Evolutionary conservation across 1,140 invertebrate species (phyloP).

Genomic region (Drosophila takahashii): DNA sequence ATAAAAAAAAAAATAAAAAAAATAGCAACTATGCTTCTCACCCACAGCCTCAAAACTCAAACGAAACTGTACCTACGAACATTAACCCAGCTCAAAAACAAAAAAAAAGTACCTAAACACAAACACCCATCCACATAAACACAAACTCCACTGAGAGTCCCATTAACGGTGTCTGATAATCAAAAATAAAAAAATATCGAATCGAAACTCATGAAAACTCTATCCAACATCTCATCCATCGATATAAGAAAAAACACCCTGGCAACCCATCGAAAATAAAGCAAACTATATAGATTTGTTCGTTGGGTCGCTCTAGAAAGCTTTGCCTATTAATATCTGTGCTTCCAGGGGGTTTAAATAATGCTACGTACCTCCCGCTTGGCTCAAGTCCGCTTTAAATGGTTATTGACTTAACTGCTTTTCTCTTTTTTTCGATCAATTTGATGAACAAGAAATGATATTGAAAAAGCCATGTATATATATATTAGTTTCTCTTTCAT

Average conservation of each 20-base stretch:
- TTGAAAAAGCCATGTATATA: not conserved
- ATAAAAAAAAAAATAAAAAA: slow-evolving; percentile 31
- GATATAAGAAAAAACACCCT: not conserved
- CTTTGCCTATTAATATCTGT: slow-evolving; percentile 47
- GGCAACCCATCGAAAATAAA: slow-evolving; percentile 15
- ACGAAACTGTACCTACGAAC: slow-evolving; percentile 53
- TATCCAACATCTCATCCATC: slow-evolving; percentile 33
- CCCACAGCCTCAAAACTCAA: slow-evolving; percentile 43
- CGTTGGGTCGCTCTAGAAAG: slow-evolving; percentile 16
- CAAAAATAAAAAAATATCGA: not conserved
- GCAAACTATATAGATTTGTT: slow-evolving; percentile 38
- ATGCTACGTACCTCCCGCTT: slow-evolving; percentile 1
- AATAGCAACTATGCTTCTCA: slow-evolving; percentile 58
- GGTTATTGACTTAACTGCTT: slow-evolving; percentile 47
- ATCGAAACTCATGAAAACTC: slow-evolving; percentile 15
- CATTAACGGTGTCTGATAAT: slow-evolving; percentile 72
- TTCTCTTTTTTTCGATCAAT: not conserved
- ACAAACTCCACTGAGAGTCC: slow-evolving; percentile 21
- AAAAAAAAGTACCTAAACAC: slow-evolving; percentile 51
- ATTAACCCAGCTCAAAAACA: slow-evolving; percentile 58
- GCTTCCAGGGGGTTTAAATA: slow-evolving; percentile 1
- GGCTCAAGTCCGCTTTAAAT: slow-evolving; percentile 20
- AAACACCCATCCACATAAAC: slow-evolving; percentile 24
- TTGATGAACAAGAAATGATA: not conserved
- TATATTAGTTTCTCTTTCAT: slow-evolving; percentile 6